Base-by-base conservation (phyloP, 1,140 invertebrate species). In the Megalopta genalis region DNA sequence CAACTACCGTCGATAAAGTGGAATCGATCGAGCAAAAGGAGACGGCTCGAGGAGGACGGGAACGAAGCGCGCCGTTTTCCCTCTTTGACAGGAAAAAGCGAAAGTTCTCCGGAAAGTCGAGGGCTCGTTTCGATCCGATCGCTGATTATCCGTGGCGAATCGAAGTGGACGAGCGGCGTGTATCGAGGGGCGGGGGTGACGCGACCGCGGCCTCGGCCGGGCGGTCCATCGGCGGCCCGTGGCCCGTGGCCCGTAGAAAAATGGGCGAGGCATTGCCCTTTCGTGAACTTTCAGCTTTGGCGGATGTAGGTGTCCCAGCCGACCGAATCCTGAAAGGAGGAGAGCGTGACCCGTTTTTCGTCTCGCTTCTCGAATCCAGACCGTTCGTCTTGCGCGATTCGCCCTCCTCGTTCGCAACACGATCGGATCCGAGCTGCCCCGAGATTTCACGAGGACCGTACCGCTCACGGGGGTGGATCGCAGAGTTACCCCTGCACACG, bases 201-300 rank as follows among this genome's bases (percentile, higher is more conserved):
- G 21, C 37, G 49, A n/a, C 23, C 16, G 9, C 27, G 77, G 21
- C 12, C 42, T 42, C 42, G 9, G 42, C 8, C 42, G 27, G 12
- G 60, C 21, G 32, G 23, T 57, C 54, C 54, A 57, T n/a, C 54
- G 6, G 9, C 54, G n/a, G 7, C 18, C 10, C 42, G 10, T 46
- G 42, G 42, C 18, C 49, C 21, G 54, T 57, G 18, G 54, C 21
- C 54, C 8, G 8, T 57, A 83, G 86, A 87, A 90, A 90, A 90
- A 85, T 90, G 89, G 90, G 87, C 85, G 89, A 90, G 89, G 90
- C 89, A 86, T 88, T 90, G 89, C 84, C 87, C 89, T 89, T 87
- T 77, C 81, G 76, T 89, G 87, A 91, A 91, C 88, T 90, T 89
- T 86, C 59, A 86, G 88, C 85, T 90, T 90, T 89, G 84, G 84